Conservation (phyloP, 2,797 vertebrate genomes). For the Acridotheres tristis region DNA sequence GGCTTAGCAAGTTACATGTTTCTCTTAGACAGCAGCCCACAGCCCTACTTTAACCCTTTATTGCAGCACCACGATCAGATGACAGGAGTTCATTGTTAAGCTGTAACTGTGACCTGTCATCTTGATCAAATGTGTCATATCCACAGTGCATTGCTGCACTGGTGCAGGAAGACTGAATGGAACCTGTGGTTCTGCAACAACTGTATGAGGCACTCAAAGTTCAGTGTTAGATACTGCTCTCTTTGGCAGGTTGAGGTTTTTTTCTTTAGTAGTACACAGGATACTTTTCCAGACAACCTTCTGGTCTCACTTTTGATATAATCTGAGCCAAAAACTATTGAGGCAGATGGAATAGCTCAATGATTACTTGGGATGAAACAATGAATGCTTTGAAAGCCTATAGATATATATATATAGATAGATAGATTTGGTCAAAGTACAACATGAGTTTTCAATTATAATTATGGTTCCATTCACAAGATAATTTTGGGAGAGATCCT, state of each 20-base stretch:
- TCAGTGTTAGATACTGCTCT: neutral
- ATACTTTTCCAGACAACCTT: neutral
- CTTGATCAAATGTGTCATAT: neutral
- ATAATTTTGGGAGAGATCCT: neutral
- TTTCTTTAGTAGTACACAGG: neutral
- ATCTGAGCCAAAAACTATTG: neutral
- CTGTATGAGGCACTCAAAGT: neutral
- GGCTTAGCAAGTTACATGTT: neutral
- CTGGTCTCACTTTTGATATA: neutral
- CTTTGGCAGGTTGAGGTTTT: neutral
- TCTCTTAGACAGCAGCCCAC: neutral
- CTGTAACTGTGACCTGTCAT: neutral
- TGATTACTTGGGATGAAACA: neutral
- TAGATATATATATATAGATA: fast-evolving
- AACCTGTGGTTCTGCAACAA: neutral
- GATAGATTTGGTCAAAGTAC: neutral
- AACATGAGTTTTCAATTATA: neutral
- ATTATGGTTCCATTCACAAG: neutral
- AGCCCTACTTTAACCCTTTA: neutral
- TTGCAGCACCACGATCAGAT: neutral
- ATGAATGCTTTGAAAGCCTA: neutral
- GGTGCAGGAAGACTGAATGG: neutral
- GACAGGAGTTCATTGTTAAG: neutral
- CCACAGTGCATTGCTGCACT: neutral
- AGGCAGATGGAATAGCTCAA: neutral